Base-by-base conservation (phyloP, 1,140 invertebrate species). In the Planococcus citri region DNA sequence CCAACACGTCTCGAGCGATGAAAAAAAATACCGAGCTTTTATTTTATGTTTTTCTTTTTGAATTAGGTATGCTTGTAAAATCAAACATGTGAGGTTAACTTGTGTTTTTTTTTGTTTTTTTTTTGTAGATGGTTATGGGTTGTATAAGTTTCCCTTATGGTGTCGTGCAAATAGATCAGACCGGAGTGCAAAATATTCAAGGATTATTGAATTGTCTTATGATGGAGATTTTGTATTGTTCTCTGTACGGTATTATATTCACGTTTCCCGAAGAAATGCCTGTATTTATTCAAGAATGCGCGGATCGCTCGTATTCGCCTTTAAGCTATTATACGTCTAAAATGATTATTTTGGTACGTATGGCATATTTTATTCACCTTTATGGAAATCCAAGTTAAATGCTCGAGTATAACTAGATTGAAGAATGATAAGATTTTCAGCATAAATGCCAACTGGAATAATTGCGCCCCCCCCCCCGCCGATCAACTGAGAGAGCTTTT, bases 311-410 rank as follows among this genome's bases (percentile, higher is more conserved):
- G 8, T 89, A 89, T 72, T 76, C 83, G 14, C 81, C 85, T 0
- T 78, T 82, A 22, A 82, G 85, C 0, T 88, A 88, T 77, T 88
- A 88, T 76, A 70, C 88, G 51, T 85, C 86, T 14, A 88, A 88
- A 80, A 80, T 87, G 74, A 75, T 86, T 71, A 81, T 87, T 72
- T 78, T 85, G 83, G 87, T 88, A 80, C 82, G 80, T 78, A 72
- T 68, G n/a, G n/a, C 24, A 22, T 68, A 37, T 27, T 68, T 33
- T 6, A 33, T 33, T 33, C 12, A 33, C 17, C 24, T 61, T 61
- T 21, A 21, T 9, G n/a, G 9, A 9, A 69, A 29, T 21, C 68
- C 37, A 12, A 12, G 10, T 51, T 51, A 51, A 12, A 51, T 12
- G 10, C n/a, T 51, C n/a, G 10, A 51, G 10, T 51, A n/a, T 51